Percentiles rank a stretch among this genome's conserved stretches.
These are phyloP conservation scores for Antheraea mylitta DNA, from an alignment of 1,140 invertebrate species.

Conservation along the genomic window DNA sequence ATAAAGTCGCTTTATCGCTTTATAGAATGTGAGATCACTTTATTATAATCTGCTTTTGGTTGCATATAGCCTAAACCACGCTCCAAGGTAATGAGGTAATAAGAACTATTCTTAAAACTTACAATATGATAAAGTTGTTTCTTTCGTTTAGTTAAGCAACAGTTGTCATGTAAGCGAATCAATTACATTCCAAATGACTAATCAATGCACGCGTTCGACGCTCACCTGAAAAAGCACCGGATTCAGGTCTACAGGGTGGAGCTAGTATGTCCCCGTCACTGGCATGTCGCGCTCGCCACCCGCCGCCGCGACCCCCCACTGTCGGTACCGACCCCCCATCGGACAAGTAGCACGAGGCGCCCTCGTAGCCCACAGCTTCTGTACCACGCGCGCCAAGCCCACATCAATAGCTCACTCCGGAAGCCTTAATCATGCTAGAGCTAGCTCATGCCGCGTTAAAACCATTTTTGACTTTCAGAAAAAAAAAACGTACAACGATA, in stretches of 20 bases:
- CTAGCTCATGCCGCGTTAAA: background rate
- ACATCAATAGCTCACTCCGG: background rate
- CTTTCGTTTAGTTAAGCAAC: background rate
- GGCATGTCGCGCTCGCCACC: constrained; percentile 43
- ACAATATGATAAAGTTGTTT: too few species aligned
- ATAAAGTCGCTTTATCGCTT: too few species aligned
- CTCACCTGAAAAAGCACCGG: constrained; percentile 60
- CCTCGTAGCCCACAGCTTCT: constrained; percentile 58
- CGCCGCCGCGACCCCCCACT: constrained; percentile 11
- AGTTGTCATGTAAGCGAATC: background rate
- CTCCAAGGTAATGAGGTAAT: too few species aligned
- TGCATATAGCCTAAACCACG: too few species aligned
- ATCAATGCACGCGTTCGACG: background rate
- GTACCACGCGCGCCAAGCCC: constrained; percentile 6
- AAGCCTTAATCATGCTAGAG: background rate
- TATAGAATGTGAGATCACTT: too few species aligned
- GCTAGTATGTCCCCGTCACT: constrained; percentile 62
- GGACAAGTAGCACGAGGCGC: constrained; percentile 45
- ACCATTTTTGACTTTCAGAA: too few species aligned
- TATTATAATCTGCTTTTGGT: too few species aligned
- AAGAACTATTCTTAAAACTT: too few species aligned
- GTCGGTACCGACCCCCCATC: constrained; percentile 13
- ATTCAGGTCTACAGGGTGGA: constrained; percentile 48
- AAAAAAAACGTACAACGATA: background rate
- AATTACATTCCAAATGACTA: too few species aligned